Conservation (phyloP, 2,888 invertebrate genomes). For the Pseudanteris insignis region DNA sequence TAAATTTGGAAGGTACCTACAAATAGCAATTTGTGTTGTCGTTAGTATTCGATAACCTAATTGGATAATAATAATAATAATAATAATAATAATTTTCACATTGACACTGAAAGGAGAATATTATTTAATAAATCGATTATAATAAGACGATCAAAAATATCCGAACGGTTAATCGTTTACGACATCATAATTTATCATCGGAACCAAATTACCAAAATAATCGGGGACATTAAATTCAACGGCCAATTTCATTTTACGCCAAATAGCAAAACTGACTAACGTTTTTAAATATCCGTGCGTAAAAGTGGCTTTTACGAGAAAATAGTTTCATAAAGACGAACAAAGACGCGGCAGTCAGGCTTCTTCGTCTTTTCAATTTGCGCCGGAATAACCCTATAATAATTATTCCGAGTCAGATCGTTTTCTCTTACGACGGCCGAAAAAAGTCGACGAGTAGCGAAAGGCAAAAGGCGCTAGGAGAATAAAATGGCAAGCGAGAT, state of each 20-base stretch:
- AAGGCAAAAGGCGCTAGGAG: neutral
- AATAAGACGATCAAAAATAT: neutral
- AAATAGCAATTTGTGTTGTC: too few relatives aligned
- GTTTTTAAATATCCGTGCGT: conserved; percentile 24
- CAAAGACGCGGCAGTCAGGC: neutral
- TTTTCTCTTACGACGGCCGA: conserved; percentile 26
- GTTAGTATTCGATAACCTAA: neutral
- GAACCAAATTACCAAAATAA: conserved; percentile 9
- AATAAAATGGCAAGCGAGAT: too few relatives aligned
- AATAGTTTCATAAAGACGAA: conserved; percentile 25
- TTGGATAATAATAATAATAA: too few relatives aligned
- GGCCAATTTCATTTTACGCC: conserved; percentile 19
- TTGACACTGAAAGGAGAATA: too few relatives aligned
- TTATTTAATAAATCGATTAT: too few relatives aligned
- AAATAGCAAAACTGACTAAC: conserved; percentile 12
- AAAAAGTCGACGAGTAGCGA: conserved; percentile 13
- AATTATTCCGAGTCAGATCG: conserved; percentile 30
- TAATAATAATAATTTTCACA: too few relatives aligned
- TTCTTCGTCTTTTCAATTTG: conserved; percentile 36
- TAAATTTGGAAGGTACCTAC: too few relatives aligned
- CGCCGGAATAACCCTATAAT: conserved; percentile 30
- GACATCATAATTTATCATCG: conserved; percentile 17
- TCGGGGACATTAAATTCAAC: conserved; percentile 16
- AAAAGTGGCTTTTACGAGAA: conserved; percentile 12
- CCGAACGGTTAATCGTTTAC: conserved; percentile 9